These are phyloP conservation scores for Oreochromis aureus DNA, from an alignment of 2,113 vertebrate genomes.

Conservation along the genomic window DNA sequence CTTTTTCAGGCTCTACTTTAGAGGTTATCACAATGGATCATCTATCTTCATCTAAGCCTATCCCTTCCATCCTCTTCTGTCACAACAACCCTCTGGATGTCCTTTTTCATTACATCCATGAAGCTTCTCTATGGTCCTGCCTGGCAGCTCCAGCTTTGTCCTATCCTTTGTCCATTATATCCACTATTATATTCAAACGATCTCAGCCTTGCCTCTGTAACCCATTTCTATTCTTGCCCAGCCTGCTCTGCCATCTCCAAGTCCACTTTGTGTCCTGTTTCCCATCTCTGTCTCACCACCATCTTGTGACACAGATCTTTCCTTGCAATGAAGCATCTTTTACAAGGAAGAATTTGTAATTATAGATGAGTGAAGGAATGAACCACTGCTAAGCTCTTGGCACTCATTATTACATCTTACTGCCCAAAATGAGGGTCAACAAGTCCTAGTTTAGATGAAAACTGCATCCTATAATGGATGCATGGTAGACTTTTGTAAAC, in stretches of 20 bases:
- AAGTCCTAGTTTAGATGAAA: neutral
- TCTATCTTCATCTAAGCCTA: neutral
- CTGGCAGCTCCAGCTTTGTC: neutral
- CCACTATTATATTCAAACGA: neutral
- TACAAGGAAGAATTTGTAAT: neutral
- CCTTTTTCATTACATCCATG: neutral
- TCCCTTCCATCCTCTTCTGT: neutral
- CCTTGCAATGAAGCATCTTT: neutral
- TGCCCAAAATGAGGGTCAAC: neutral
- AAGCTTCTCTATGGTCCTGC: neutral
- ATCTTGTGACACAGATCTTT: neutral
- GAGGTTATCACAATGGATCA: neutral
- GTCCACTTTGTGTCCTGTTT: neutral
- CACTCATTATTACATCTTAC: neutral
- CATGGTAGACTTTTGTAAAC: slow-evolving; percentile 26
- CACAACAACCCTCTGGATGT: neutral
- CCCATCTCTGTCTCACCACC: neutral
- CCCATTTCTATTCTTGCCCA: neutral
- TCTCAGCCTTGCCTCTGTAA: neutral
- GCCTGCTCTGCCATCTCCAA: neutral
- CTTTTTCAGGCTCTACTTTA: neutral
- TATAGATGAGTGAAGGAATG: neutral
- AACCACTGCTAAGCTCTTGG: neutral
- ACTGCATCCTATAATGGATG: neutral
- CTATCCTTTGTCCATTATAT: neutral